A percentile compares a stretch with the other conserved stretches of the same genome.
These are phyloP conservation scores for Enteromius anoplus DNA, from an alignment of 2,797 vertebrate genomes.

Conservation along the genomic window DNA sequence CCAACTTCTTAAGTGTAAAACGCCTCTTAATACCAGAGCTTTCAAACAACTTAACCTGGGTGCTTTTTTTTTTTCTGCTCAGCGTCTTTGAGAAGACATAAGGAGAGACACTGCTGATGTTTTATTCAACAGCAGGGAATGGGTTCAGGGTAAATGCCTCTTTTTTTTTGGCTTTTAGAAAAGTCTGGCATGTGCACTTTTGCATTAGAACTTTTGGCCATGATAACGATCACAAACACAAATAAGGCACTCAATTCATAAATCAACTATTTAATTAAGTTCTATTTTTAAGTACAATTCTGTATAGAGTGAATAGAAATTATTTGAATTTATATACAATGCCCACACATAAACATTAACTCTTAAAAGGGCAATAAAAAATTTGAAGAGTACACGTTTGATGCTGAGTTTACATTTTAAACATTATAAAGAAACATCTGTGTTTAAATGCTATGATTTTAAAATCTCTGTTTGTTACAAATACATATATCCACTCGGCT, in stretches of 20 bases:
- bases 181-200: conserved; percentile 12
- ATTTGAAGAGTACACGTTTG: conserved; percentile 34
- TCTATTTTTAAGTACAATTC: conserved; percentile 31
- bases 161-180: conserved; percentile 48
- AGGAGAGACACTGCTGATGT: conserved; percentile 71
- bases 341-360: conserved; percentile 20
- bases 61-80: conserved; percentile 70
- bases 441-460: conserved; percentile 37
- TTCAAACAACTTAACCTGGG: conserved; percentile 88
- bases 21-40: conserved; percentile 86
- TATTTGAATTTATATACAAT: conserved; percentile 57
- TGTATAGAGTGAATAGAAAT: conserved; percentile 43
- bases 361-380: conserved; percentile 19
- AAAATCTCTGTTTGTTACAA: conserved; percentile 42
- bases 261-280: conserved; percentile 39
- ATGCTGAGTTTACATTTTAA: conserved; percentile 24
- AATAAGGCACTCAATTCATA: background rate
- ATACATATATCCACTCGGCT: conserved; percentile 60
- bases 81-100: conserved; percentile 75
- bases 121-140: conserved; percentile 76
- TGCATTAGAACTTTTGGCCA: background rate
- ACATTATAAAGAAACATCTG: conserved; percentile 15
- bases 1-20: conserved; percentile 90
- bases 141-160: conserved; percentile 43
- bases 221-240: background rate